These are phyloP conservation scores for Pangasius macronema DNA, from an alignment of 2,797 vertebrate species.

Conservation along the genomic window DNA sequence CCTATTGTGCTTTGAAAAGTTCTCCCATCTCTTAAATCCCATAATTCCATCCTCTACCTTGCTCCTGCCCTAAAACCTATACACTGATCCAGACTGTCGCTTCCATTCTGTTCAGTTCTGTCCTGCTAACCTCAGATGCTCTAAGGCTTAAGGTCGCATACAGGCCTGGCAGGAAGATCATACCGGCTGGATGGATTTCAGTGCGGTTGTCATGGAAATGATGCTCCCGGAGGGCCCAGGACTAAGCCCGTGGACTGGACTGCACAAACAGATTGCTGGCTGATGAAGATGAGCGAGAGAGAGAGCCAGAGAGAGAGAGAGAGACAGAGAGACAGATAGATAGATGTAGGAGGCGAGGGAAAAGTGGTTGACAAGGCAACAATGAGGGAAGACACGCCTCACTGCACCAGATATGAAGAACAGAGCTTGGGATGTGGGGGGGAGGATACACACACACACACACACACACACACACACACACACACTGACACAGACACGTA, in stretches of 20 bases:
- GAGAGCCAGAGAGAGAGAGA: slow-evolving; percentile 31
- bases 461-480: slow-evolving; percentile 25
- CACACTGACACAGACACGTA: not conserved
- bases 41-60: slow-evolving; percentile 17
- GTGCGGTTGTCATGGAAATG: slow-evolving; percentile 55
- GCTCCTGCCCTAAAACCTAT: not conserved
- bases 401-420: slow-evolving; percentile 55
- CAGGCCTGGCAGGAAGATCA: slow-evolving; percentile 21
- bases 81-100: not conserved
- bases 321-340: slow-evolving; percentile 14
- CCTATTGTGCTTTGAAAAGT: slow-evolving; percentile 12
- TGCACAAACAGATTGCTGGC: slow-evolving; percentile 41
- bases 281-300: slow-evolving; percentile 47
- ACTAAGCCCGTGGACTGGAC: slow-evolving; percentile 44
- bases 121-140: slow-evolving; percentile 20
- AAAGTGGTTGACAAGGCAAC: slow-evolving; percentile 60
- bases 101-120: not conserved
- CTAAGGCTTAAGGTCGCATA: slow-evolving; percentile 35
- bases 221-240: slow-evolving; percentile 38
- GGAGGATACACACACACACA: not conserved
- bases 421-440: slow-evolving; percentile 32
- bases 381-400: slow-evolving; percentile 53
- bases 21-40: slow-evolving; percentile 2
- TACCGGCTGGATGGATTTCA: slow-evolving; percentile 37
- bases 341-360: slow-evolving; percentile 44